Percentiles rank a stretch among this genome's conserved stretches.
Conservation (phyloP, 1,140 invertebrate species). For the Mamestra configurata region DNA sequence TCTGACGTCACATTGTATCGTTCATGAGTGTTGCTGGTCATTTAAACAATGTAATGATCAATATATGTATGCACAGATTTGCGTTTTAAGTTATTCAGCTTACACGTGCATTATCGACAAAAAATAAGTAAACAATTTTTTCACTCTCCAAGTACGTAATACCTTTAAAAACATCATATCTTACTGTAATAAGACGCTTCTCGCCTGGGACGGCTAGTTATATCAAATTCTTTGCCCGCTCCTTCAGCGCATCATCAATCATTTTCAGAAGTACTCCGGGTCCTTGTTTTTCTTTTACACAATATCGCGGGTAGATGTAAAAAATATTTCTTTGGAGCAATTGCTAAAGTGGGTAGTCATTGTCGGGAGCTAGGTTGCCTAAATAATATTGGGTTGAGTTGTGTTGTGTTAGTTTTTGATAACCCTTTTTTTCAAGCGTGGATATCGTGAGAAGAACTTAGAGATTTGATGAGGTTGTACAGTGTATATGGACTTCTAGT, state of each 20-base stretch:
- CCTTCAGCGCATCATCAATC: slow-evolving; percentile 38
- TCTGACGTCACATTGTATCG: too few relatives aligned
- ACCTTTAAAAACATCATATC: slow-evolving; percentile 24
- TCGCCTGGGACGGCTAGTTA: slow-evolving; percentile 21
- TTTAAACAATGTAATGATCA: too few relatives aligned
- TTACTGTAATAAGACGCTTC: slow-evolving; percentile 29
- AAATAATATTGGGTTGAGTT: not conserved
- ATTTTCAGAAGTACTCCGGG: slow-evolving; percentile 28
- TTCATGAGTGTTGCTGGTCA: too few relatives aligned
- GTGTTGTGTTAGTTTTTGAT: not conserved
- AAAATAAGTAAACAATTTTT: too few relatives aligned
- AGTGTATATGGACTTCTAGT: too few relatives aligned
- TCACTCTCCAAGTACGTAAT: not conserved
- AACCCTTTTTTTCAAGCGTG: not conserved
- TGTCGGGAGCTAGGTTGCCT: not conserved
- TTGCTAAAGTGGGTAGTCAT: slow-evolving; percentile 40
- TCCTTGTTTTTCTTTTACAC: slow-evolving; percentile 46
- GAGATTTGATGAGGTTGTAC: too few relatives aligned
- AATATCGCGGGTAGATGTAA: slow-evolving; percentile 15
- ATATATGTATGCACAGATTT: too few relatives aligned
- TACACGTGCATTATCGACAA: too few relatives aligned
- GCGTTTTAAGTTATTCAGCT: too few relatives aligned
- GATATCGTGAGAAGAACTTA: not conserved
- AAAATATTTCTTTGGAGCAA: slow-evolving; percentile 36
- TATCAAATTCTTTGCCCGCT: slow-evolving; percentile 14